Evolutionary conservation across 2,113 vertebrate genomes (phyloP), one percentile per base, ranked within the genome.

Genomic region (Hylia prasina): DNA sequence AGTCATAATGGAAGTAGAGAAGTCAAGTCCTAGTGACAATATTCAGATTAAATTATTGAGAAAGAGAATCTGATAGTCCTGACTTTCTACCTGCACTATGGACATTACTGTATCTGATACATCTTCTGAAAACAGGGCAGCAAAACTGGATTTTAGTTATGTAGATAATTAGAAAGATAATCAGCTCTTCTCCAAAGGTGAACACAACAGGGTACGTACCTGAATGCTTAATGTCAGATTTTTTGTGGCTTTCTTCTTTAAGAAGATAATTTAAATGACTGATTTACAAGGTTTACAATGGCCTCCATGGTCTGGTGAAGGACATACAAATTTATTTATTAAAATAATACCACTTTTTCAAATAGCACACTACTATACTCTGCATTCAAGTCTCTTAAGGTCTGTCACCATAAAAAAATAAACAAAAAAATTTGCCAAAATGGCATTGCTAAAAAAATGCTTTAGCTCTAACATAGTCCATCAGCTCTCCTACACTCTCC

Each of bases 121-220:
- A 35, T 24, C 27, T 68, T 44, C 25, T 27, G 65, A 77, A 66
- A 78, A 45, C 7, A 33, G 66, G 16, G 10, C 57, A 37, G 35
- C 13, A 45, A 9, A 33, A 30, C 8, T 45, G 23, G 9, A 48
- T 75, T 88, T 81, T 70, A 14, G 17, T 51, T 4, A 0, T 21
- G 9, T 68, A 42, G 40, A 42, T 42, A 44, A 44, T 44, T 14
- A 42, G 12, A 9, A 25, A 45, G 20, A 23, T 45, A 53, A 45
- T n/a, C 35, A 54, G 11, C 51, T 73, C 12, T 40, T 75, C 60
- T 56, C 42, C 80, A 79, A 61, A 87, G 8, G 15, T 33, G 80
- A 45, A 20, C 45, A 73, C 77, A 58, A 25, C 33, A 45, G 35
- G 47, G 17, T 19, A 31, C 0, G 0, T 28, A 37, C 42, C 22